phyloP scores from a whole-genome alignment of 2,113 vertebrate genomes.

The Limnothrissa miodon region DNA sequence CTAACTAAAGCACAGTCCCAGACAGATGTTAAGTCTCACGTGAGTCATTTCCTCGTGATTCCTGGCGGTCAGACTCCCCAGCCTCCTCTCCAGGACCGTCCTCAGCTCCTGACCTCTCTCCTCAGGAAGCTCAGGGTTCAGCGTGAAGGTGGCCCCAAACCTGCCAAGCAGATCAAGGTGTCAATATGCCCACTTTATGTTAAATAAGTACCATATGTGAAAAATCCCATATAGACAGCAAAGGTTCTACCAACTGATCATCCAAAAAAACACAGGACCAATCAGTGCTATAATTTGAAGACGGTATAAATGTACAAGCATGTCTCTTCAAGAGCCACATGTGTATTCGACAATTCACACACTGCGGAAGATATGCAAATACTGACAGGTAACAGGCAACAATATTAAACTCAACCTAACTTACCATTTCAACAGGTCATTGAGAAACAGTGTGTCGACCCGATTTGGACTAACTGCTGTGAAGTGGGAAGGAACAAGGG shows the following conservation, averaged over 20 bases:
- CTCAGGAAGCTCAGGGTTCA: conserved; percentile 77
- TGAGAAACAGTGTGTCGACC: conserved; percentile 74
- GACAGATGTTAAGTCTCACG: conserved; percentile 68
- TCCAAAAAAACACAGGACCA: too few relatives aligned
- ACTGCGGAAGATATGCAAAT: neutral
- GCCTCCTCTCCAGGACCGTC: conserved; percentile 75
- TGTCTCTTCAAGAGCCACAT: neutral
- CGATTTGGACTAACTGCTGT: conserved; percentile 60
- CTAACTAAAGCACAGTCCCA: too few relatives aligned
- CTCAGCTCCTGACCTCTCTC: conserved; percentile 65
- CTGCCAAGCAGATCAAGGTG: conserved; percentile 56
- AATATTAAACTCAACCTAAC: conserved; percentile 18
- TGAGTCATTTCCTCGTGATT: conserved; percentile 86
- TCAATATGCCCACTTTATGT: neutral
- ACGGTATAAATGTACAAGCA: neutral
- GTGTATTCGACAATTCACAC: neutral
- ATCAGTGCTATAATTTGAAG: neutral
- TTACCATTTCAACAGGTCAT: conserved; percentile 86
- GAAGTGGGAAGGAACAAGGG: conserved; percentile 80
- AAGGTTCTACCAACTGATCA: too few relatives aligned
- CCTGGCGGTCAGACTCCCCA: conserved; percentile 77
- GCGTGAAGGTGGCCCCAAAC: conserved; percentile 85
- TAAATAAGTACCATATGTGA: too few relatives aligned
- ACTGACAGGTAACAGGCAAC: neutral
- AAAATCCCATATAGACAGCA: too few relatives aligned